Conservation (phyloP, 2,797 vertebrate genomes). For the Poeciliopsis presidionis region DNA sequence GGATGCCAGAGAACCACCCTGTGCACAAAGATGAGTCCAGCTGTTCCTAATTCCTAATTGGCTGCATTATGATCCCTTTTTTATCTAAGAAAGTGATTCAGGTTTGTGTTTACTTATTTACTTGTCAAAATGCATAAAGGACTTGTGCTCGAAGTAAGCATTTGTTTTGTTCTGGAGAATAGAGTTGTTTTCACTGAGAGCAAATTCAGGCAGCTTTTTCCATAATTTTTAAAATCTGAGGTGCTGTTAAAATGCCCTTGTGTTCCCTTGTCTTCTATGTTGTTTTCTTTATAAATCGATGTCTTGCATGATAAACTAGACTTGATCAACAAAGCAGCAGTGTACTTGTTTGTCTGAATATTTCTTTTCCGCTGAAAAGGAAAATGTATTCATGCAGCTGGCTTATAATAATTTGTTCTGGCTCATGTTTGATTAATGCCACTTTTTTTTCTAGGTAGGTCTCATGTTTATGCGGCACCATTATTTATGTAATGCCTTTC, state of each 20-base stretch:
- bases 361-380: slow-evolving; percentile 53
- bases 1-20: not conserved
- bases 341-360: slow-evolving; percentile 53
- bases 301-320: slow-evolving; percentile 50
- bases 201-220: slow-evolving; percentile 52
- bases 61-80: slow-evolving; percentile 49
- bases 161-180: slow-evolving; percentile 43
- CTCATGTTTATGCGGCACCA: slow-evolving; percentile 68
- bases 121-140: slow-evolving; percentile 49
- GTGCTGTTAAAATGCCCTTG: slow-evolving; percentile 64
- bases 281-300: slow-evolving; percentile 40
- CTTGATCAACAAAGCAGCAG: slow-evolving; percentile 59
- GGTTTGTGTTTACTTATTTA: slow-evolving; percentile 57
- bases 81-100: slow-evolving; percentile 48
- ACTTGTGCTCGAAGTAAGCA: slow-evolving; percentile 40
- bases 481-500: slow-evolving; percentile 73
- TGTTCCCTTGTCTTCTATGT: slow-evolving; percentile 54
- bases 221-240: slow-evolving; percentile 55
- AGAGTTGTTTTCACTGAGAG: slow-evolving; percentile 52
- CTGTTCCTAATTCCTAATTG: not conserved
- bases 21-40: not conserved
- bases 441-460: slow-evolving; percentile 64
- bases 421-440: slow-evolving; percentile 77
- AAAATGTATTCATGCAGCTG: slow-evolving; percentile 67
- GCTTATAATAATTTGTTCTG: slow-evolving; percentile 74